Base-by-base conservation (phyloP, 1,140 invertebrate species). In the Prorops nasuta region DNA sequence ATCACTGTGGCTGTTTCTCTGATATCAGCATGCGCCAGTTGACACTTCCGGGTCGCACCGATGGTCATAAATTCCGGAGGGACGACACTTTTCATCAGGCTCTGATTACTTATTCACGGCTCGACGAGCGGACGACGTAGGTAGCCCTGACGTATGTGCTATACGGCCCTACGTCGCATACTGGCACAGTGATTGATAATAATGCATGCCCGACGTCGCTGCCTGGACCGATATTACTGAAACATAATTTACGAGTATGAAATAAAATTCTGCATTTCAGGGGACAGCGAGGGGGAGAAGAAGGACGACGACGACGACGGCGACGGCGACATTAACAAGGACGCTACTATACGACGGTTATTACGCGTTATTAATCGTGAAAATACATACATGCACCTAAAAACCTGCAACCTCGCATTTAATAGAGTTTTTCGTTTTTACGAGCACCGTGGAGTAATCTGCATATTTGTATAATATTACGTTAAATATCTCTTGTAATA, bases 51-150 rank as follows among this genome's bases (percentile, higher is more conserved):
- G 62, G 61, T 64, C 62, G 57, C 54, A 22, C 58, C 45, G 51
- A 63, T 52, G 57, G 49, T 48, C 58, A 59, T 63, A 58, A 63
- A 64, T 60, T 63, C 63, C 56, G 51, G 55, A 20, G 50, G 56
- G 57, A 56, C 57, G 63, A 61, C 60, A 66, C 55, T 63, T 65
- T 63, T 63, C 63, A 62, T 64, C 63, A 60, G 59, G 57, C 60
- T 63, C 52, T 64, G 60, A 65, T 65, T 65, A 65, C 64, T 63
- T 66, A 66, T 63, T 66, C 63, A 65, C 60, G 54, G 50, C 36
- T 59, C 59, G 59, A 54, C 53, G 61, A 63, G 53, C 54, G 59
- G 48, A 44, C 51, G 57, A 63, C 58, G 43, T 39, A 48, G 44
- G 36, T 28, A 31, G 21, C 44, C 54, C 10, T 28, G 49, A 51